phyloP scores from a whole-genome alignment of 1,140 invertebrate species.

The Anadara kagoshimensis region DNA sequence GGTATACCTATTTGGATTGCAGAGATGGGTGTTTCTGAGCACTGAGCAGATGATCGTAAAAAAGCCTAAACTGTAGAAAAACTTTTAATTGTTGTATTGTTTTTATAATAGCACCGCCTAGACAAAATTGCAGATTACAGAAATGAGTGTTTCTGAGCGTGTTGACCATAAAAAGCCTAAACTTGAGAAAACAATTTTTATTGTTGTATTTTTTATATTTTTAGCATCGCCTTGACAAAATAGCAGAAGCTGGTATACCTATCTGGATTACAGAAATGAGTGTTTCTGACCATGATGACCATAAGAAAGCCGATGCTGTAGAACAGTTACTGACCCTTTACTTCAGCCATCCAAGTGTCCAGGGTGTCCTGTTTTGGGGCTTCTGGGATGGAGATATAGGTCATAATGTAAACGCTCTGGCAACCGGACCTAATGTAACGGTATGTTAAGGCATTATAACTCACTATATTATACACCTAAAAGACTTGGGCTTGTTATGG shows the following conservation, averaged over 20 bases:
- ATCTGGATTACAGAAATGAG: conserved; percentile 54
- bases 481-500: neutral
- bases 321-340: conserved; percentile 38
- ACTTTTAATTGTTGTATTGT: no score
- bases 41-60: conserved; percentile 32
- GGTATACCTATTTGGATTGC: conserved; percentile 50
- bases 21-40: conserved; percentile 38
- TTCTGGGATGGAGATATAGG: conserved; percentile 39
- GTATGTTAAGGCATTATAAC: neutral
- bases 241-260: conserved; percentile 38
- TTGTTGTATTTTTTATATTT: neutral
- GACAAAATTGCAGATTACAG: no score
- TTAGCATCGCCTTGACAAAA: conserved; percentile 40
- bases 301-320: conserved; percentile 33
- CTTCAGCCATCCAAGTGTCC: conserved; percentile 43
- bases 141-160: no score
- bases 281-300: conserved; percentile 28
- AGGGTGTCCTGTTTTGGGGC: conserved; percentile 49
- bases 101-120: no score
- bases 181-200: neutral
- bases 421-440: conserved; percentile 1
- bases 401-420: neutral
- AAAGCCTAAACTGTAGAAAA: conserved; percentile 40
- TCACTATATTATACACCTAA: neutral
- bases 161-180: no score